These are phyloP conservation scores for Nezara viridula DNA, from an alignment of 2,888 invertebrate species.

Conservation along the genomic window DNA sequence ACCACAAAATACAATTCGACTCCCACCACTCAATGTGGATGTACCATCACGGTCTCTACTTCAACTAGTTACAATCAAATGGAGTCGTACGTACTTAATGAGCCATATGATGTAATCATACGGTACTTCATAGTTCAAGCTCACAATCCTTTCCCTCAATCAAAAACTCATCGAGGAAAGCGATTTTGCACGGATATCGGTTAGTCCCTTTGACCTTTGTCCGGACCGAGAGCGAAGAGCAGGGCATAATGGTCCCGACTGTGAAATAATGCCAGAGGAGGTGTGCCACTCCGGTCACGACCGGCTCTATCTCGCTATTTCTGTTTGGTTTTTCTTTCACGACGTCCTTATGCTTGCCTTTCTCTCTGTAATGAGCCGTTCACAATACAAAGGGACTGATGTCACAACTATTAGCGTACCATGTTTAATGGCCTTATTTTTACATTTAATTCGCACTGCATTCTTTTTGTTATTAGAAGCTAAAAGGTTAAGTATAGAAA, in stretches of 20 bases:
- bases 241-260: background rate
- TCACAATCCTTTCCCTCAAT: background rate
- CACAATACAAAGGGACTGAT: background rate
- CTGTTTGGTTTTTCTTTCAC: background rate
- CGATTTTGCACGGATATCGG: background rate
- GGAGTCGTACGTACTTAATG: background rate
- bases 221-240: background rate
- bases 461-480: background rate
- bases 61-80: background rate
- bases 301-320: background rate
- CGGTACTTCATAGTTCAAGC: background rate
- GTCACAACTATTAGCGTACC: background rate
- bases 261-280: background rate
- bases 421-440: background rate
- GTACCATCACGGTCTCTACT: too few species aligned
- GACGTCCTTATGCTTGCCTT: background rate
- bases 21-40: too few species aligned
- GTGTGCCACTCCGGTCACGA: slow-evolving; percentile 11
- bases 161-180: slow-evolving; percentile 27
- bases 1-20: too few species aligned
- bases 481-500: background rate
- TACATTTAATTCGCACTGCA: background rate
- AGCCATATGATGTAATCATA: background rate
- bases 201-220: background rate
- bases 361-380: background rate